Conservation (phyloP, 2,797 vertebrate genomes). For the Muscicapa striata region DNA sequence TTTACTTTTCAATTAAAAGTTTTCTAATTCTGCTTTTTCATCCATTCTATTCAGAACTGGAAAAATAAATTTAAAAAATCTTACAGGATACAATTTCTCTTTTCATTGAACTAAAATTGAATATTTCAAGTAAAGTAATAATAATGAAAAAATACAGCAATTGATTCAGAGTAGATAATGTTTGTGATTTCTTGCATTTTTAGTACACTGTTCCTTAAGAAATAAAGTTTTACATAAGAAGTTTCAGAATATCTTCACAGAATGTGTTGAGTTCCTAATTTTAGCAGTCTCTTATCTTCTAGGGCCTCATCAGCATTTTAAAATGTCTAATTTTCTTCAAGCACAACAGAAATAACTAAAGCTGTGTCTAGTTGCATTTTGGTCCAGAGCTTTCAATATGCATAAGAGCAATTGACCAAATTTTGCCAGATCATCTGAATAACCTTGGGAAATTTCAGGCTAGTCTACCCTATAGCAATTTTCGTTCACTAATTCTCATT, state of each 20-base stretch:
- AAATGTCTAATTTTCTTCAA: constrained; percentile 33
- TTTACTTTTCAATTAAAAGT: neutral
- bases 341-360: constrained; percentile 54
- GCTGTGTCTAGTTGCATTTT: constrained; percentile 39
- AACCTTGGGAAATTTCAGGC: neutral
- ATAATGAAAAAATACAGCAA: neutral
- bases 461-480: neutral
- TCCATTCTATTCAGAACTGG: neutral
- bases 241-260: constrained; percentile 10
- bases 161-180: neutral
- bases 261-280: constrained; percentile 34
- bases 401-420: constrained; percentile 18
- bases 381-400: neutral
- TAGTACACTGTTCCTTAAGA: neutral
- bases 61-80: neutral
- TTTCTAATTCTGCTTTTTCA: neutral
- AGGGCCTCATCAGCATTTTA: constrained; percentile 47
- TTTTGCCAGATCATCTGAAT: constrained; percentile 37
- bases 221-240: constrained; percentile 7
- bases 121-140: neutral
- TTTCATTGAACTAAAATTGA: neutral
- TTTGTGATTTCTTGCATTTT: neutral
- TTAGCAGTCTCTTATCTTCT: constrained; percentile 46
- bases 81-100: neutral
- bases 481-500: neutral